Base-by-base conservation (phyloP, 2,113 vertebrate genomes). In the Empidonax alnorum region DNA sequence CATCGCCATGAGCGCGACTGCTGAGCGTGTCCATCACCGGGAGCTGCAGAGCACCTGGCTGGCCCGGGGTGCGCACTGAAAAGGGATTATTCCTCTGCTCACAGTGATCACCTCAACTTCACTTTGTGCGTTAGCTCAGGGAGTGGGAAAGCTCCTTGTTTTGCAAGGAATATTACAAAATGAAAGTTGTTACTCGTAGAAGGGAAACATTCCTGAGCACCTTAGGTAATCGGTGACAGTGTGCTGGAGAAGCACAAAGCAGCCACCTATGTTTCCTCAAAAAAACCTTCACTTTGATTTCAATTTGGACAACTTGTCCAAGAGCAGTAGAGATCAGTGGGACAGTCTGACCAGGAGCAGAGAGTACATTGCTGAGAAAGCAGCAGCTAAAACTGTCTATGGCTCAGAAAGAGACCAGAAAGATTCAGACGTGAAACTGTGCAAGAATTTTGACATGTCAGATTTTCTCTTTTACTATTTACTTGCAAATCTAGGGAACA, bases 41-140 rank as follows among this genome's bases (percentile, higher is more conserved):
- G 30, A 74, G 42, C 37, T 27, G 82, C 67, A 20, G 30, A 91
- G 85, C 92, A 96, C 95, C 95, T 96, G 94, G 83, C 2, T 75
- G 83, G 35, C 68, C 55, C 33, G 47, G 35, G 72, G 13, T 37
- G 85, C 35, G 59, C 22, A 1, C 15, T 13, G 52, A 2, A 31
- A 30, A 14, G 52, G 22, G 24, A 37, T 21, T 71, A 6, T 50
- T 58, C 5, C 0, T n/a, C 31, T 88, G 53, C 31, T 68, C 63
- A 2, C 85, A 7, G 44, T n/a, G 61, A 39, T 61, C 82, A 4
- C 44, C 56, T 41, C 47, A 44, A 0, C 56, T 84, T 15, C 22
- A 12, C 75, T 63, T 19, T 4, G 52, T 30, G 47, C 47, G 15
- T 8, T 28, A 27, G 7, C 67, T 33, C 52, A 37, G 72, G 15